Percentiles rank a stretch among this genome's conserved stretches.
Evolutionary conservation across 2,888 invertebrate species (phyloP).

Genomic region (Philhelius pedissequus): DNA sequence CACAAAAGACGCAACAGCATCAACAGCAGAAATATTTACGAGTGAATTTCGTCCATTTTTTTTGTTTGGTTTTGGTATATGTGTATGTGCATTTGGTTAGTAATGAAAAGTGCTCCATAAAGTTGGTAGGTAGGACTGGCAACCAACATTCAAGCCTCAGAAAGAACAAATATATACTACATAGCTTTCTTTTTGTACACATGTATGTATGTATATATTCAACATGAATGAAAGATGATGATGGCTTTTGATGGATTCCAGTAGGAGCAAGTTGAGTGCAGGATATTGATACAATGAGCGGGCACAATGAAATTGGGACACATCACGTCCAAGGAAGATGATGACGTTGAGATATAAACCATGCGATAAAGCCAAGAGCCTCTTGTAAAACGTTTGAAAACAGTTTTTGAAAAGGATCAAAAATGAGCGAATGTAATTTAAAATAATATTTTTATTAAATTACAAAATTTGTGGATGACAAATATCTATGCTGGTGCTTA

Average conservation of each 20-base stretch:
- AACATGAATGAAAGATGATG: conserved; percentile 43
- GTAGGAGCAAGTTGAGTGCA: conserved; percentile 51
- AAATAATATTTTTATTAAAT: conserved; percentile 64
- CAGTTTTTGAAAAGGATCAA: conserved; percentile 1
- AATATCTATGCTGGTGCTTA: not conserved
- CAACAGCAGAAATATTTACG: conserved; percentile 42
- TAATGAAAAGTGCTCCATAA: conserved; percentile 60
- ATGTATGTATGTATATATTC: no score
- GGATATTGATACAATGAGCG: conserved; percentile 63
- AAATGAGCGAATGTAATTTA: not conserved
- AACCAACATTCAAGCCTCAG: conserved; percentile 13
- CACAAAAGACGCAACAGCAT: conserved; percentile 67
- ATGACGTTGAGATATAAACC: conserved; percentile 11
- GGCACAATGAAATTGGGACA: conserved; percentile 63
- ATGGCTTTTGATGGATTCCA: conserved; percentile 64
- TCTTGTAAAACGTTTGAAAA: conserved; percentile 18
- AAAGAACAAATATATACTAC: no score
- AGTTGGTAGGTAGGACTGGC: conserved; percentile 10
- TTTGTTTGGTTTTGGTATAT: not conserved
- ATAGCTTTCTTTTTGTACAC: conserved; percentile 13
- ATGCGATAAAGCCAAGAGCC: conserved; percentile 28
- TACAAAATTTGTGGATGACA: conserved; percentile 29
- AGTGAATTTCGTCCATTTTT: conserved; percentile 28
- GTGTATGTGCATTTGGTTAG: not conserved
- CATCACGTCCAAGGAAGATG: not conserved